Evolutionary conservation across 1,140 invertebrate species (phyloP), one percentile per base, ranked within the genome.

Genomic region (Eriosoma lanigerum): DNA sequence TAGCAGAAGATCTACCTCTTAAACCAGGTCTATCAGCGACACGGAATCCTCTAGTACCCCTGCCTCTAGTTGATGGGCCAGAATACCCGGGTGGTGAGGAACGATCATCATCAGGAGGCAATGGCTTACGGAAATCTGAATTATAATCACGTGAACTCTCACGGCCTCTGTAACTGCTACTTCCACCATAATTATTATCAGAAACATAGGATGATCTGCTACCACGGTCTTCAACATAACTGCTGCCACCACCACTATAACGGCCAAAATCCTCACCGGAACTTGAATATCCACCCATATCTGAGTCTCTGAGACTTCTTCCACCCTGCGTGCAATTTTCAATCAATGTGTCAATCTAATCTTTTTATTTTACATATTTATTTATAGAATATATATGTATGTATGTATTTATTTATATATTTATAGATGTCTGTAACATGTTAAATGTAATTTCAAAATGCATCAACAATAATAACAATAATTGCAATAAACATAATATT

Each of bases 261-360:
- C 75, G 75, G 38, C 75, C 75, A 78, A 32, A 78, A 48, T 78
- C 75, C 0, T 78, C 75, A 48, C 54, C 54, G 75, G 75, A 78
- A 58, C 75, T 78, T 78, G 75, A 58, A 78, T 78, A 78, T 46
- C 75, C 75, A 78, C 75, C 75, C 56, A 78, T 58, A 29, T 78
- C 75, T 60, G 75, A 78, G 75, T 78, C 75, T 78, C 75, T 62
- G 38, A 62, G 75, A 78, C 44, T 78, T 78, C 75, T 78, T 78
- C 75, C 75, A 78, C 75, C 75, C 75, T 78, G 75, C 75, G 75
- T 78, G 75, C 75, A 78, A 78, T 78, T 78, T 78, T 78, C 56
- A 78, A 78, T 78, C 54, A 78, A 48, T 78, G 56, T 78, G 54
- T 78, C 75, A 78, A 46, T 60, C 38, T 58, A 13, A 56, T 76